phyloP scores from a whole-genome alignment of 2,888 invertebrate genomes.

The Micoletzkya japonica region DNA sequence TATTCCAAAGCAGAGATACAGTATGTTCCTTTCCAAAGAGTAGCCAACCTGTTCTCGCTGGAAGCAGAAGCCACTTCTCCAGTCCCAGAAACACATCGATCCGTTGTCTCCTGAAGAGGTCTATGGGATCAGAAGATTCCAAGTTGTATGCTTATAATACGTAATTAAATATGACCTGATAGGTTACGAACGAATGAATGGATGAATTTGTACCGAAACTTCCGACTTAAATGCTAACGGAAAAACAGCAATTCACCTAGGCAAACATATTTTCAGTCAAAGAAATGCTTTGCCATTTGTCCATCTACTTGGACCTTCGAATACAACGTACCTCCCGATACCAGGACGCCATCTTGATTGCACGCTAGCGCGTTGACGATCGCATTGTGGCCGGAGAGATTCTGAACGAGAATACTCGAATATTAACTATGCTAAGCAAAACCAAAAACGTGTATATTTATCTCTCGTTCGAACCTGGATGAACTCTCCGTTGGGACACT shows the following conservation, averaged over 20 bases:
- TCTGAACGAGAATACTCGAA: slow-evolving; percentile 23
- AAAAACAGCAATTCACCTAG: no score
- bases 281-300: no score
- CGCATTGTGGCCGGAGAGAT: slow-evolving; percentile 88
- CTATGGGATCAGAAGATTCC: background rate
- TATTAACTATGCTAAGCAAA: background rate
- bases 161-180: background rate
- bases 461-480: slow-evolving; percentile 72
- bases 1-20: no score
- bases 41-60: slow-evolving; percentile 75
- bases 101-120: slow-evolving; percentile 81
- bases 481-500: slow-evolving; percentile 94
- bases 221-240: no score
- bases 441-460: no score
- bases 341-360: slow-evolving; percentile 90
- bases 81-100: slow-evolving; percentile 95
- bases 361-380: slow-evolving; percentile 94
- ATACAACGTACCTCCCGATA: slow-evolving; percentile 80
- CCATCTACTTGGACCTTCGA: no score
- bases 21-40: background rate
- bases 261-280: no score
- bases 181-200: no score
- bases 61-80: slow-evolving; percentile 98
- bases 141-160: background rate
- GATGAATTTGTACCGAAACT: no score